A percentile compares a stretch with the other conserved stretches of the same genome.
These are phyloP conservation scores for Harpalus rufipes DNA, from an alignment of 2,888 invertebrate genomes.

Conservation along the genomic window DNA sequence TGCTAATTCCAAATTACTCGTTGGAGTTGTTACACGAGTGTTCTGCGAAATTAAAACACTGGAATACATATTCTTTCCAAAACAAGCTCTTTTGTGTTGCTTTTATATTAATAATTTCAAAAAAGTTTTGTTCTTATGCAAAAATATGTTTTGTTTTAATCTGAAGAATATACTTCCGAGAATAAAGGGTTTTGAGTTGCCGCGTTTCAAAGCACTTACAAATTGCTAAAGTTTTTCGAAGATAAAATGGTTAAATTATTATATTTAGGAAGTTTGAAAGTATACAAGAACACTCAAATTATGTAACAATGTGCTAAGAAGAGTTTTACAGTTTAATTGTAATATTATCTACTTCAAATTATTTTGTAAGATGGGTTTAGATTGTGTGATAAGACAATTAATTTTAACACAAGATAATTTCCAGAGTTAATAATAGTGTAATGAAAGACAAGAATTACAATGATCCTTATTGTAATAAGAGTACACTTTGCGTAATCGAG, in stretches of 20 bases:
- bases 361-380: neutral
- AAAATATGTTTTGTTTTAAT: constrained; percentile 2
- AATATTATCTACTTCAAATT: neutral
- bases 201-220: neutral
- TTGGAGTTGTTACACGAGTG: neutral
- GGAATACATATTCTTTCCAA: neutral
- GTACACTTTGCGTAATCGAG: no score
- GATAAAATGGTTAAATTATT: constrained; percentile 7
- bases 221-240: neutral
- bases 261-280: neutral
- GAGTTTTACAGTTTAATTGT: neutral
- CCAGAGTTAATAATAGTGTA: no score
- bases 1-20: neutral
- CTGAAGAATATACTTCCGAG: neutral
- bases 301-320: neutral
- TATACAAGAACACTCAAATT: neutral
- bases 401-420: neutral
- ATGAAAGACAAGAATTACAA: no score
- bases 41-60: neutral
- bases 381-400: neutral
- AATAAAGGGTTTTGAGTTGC: neutral
- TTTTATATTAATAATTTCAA: neutral
- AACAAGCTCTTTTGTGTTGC: neutral
- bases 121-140: neutral
- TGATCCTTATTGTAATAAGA: no score